These are phyloP conservation scores for Anseranas semipalmata DNA, from an alignment of 2,113 vertebrate genomes.

Conservation along the genomic window DNA sequence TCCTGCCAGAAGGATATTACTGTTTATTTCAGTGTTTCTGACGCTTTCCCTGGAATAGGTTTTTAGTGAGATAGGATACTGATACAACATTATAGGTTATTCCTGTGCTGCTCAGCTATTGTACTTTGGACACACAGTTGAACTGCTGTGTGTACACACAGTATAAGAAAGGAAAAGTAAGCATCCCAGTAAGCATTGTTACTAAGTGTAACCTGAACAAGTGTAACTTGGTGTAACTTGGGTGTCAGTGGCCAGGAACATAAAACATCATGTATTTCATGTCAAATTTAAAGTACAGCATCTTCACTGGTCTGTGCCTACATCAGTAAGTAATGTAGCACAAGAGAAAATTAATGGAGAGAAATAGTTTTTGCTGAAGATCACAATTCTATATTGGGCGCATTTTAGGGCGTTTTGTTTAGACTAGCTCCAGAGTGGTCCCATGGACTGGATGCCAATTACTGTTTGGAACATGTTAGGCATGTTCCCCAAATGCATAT, in stretches of 20 bases:
- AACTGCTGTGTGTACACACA: not conserved
- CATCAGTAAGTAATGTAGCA: not conserved
- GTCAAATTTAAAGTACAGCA: not conserved
- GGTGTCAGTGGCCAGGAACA: not conserved
- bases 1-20: not conserved
- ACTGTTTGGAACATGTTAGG: not conserved
- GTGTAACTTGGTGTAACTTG: no score
- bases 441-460: not conserved
- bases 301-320: not conserved
- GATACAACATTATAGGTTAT: not conserved
- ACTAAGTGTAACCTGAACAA: not conserved
- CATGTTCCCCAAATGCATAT: not conserved
- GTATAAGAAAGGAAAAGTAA: not conserved
- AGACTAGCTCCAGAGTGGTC: not conserved
- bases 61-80: not conserved
- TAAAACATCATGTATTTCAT: not conserved
- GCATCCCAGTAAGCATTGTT: not conserved
- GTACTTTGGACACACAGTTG: not conserved
- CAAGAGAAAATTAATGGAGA: not conserved
- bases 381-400: not conserved
- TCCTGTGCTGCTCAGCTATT: not conserved
- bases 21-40: not conserved
- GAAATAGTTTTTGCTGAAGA: not conserved
- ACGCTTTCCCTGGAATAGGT: not conserved
- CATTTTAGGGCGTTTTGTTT: not conserved